Evolutionary conservation across 2,888 invertebrate species (phyloP).

Genomic region (Leptinotarsa tumamoca): DNA sequence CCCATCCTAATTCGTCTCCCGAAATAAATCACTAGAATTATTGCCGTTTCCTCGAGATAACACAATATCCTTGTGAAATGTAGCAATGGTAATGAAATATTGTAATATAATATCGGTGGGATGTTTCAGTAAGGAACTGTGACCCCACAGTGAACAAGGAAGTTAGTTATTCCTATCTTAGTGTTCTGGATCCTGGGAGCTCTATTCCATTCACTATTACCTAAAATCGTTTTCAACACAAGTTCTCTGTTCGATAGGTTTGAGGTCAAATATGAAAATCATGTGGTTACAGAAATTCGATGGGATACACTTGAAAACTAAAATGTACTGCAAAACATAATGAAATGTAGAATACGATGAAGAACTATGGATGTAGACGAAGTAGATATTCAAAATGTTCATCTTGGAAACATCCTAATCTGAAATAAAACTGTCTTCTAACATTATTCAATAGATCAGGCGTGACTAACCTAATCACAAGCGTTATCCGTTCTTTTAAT

Average conservation of each 20-base stretch:
- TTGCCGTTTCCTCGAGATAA: constrained; percentile 32
- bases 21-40: constrained; percentile 33
- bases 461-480: too few species aligned
- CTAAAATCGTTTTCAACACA: not conserved
- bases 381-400: too few species aligned
- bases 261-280: too few species aligned
- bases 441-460: too few species aligned
- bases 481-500: too few species aligned
- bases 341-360: too few species aligned
- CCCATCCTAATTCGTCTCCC: not conserved
- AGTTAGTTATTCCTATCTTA: constrained; percentile 16
- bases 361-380: too few species aligned
- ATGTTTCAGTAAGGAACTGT: constrained; percentile 16
- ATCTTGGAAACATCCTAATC: too few species aligned
- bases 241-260: not conserved
- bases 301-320: too few species aligned
- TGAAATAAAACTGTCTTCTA: too few species aligned
- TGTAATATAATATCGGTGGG: constrained; percentile 29
- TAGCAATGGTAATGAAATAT: constrained; percentile 35
- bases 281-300: too few species aligned
- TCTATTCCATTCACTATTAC: not conserved
- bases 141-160: constrained; percentile 24
- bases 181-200: not conserved
- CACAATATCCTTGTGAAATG: constrained; percentile 32
- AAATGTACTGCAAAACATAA: too few species aligned